Conservation (phyloP, 1,140 invertebrate species). For the Hypsibius dujardini region DNA sequence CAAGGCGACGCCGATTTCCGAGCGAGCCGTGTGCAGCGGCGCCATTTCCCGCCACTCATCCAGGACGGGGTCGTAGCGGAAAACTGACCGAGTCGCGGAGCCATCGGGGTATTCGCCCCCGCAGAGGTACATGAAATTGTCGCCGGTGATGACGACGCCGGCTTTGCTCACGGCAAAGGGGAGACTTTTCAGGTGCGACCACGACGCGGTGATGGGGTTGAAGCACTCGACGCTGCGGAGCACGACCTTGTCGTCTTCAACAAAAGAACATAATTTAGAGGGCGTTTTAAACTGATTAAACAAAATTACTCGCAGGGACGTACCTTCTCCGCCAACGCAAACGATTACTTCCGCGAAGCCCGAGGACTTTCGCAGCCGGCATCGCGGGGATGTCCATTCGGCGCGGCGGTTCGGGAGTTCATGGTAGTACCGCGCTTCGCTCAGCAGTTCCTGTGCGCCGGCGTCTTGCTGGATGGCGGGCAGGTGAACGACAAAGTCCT, state of each 20-base stretch:
- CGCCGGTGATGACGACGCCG: conserved; percentile 36
- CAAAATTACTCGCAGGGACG: too few species aligned
- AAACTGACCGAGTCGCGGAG: conserved; percentile 35
- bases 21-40: conserved; percentile 36
- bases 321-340: conserved; percentile 34
- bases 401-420: conserved; percentile 36
- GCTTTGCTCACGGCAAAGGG: conserved; percentile 40
- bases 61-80: conserved; percentile 39
- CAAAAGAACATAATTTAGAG: too few species aligned
- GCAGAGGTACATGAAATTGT: conserved; percentile 40
- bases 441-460: conserved; percentile 34
- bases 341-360: conserved; percentile 37
- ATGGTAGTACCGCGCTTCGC: conserved; percentile 39
- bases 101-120: conserved; percentile 44
- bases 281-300: too few species aligned
- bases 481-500: conserved; percentile 38
- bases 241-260: conserved; percentile 41
- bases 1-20: conserved; percentile 43
- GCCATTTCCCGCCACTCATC: conserved; percentile 41
- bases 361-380: conserved; percentile 20
- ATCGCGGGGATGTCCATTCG: conserved; percentile 30
- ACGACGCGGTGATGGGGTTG: conserved; percentile 32
- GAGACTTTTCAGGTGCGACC: conserved; percentile 34
- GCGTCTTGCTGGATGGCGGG: conserved; percentile 31
- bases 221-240: conserved; percentile 39